Conservation (phyloP, 2,113 vertebrate species). For the Chaetodon trifascialis region DNA sequence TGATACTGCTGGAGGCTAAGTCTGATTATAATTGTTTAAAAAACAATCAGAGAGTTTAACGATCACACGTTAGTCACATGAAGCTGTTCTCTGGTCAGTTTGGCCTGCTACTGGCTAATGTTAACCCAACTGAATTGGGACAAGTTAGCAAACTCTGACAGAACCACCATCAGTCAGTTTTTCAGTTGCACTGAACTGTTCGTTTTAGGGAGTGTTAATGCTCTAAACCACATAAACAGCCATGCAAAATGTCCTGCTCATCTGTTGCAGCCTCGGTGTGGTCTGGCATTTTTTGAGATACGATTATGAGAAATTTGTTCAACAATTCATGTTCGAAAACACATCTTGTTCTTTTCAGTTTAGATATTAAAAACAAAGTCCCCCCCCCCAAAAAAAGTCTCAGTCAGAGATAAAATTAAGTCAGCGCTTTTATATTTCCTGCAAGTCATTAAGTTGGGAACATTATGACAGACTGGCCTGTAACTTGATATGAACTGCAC, state of each 20-base stretch:
- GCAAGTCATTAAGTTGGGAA: slow-evolving; percentile 40
- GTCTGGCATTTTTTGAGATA: neutral
- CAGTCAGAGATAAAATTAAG: neutral
- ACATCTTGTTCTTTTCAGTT: slow-evolving; percentile 42
- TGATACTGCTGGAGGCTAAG: slow-evolving; percentile 38
- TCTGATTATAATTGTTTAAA: slow-evolving; percentile 73
- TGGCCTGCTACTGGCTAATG: slow-evolving; percentile 29
- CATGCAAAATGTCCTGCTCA: neutral
- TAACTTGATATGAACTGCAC: slow-evolving; percentile 41
- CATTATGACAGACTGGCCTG: slow-evolving; percentile 35
- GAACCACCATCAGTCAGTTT: slow-evolving; percentile 1
- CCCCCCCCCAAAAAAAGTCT: neutral
- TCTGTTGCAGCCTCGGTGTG: neutral
- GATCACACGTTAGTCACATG: slow-evolving; percentile 50
- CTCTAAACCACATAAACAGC: neutral
- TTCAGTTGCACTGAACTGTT: neutral
- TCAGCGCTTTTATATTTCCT: slow-evolving; percentile 30
- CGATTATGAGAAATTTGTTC: slow-evolving; percentile 14
- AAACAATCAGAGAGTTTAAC: slow-evolving; percentile 64
- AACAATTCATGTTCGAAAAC: slow-evolving; percentile 18
- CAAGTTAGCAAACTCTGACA: neutral
- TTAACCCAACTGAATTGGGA: slow-evolving; percentile 1
- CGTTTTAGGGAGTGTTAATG: slow-evolving; percentile 11
- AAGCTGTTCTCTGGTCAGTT: slow-evolving; percentile 41
- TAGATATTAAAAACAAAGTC: slow-evolving; percentile 20